These are phyloP conservation scores for Mastomys coucha DNA, from an alignment of 2,113 vertebrate genomes.

Conservation along the genomic window DNA sequence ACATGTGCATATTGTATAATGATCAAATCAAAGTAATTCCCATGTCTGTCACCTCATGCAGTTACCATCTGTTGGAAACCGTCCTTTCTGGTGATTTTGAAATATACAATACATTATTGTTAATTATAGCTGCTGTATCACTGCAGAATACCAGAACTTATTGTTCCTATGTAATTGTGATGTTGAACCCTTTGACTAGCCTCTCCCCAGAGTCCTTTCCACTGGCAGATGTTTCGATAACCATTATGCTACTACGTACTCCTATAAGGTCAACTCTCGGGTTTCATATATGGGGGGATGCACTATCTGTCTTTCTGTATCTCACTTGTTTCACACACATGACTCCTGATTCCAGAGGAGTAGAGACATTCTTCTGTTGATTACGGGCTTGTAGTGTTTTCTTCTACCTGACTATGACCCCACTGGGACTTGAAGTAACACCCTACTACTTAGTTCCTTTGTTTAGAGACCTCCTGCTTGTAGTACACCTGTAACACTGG, in stretches of 20 bases:
- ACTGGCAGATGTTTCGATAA: background rate
- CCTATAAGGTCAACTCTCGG: background rate
- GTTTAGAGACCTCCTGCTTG: background rate
- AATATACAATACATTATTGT: background rate
- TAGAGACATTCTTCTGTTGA: background rate
- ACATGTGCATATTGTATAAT: background rate
- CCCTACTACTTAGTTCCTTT: background rate
- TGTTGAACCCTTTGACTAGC: too few relatives aligned
- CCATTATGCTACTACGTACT: background rate
- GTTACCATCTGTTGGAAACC: background rate
- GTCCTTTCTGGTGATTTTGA: background rate
- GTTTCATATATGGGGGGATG: too few relatives aligned
- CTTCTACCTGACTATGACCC: background rate
- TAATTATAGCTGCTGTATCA: background rate
- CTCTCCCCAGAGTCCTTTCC: background rate
- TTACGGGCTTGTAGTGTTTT: background rate
- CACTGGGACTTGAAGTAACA: accelerated
- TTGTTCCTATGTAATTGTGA: background rate
- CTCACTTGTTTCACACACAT: background rate
- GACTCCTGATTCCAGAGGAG: background rate
- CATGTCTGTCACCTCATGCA: background rate
- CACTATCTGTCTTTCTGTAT: background rate
- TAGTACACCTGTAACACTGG: background rate
- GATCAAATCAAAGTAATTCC: background rate
- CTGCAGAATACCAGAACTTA: background rate